Evolutionary conservation across 2,113 vertebrate genomes (phyloP).

Genomic region (Callorhinus ursinus): DNA sequence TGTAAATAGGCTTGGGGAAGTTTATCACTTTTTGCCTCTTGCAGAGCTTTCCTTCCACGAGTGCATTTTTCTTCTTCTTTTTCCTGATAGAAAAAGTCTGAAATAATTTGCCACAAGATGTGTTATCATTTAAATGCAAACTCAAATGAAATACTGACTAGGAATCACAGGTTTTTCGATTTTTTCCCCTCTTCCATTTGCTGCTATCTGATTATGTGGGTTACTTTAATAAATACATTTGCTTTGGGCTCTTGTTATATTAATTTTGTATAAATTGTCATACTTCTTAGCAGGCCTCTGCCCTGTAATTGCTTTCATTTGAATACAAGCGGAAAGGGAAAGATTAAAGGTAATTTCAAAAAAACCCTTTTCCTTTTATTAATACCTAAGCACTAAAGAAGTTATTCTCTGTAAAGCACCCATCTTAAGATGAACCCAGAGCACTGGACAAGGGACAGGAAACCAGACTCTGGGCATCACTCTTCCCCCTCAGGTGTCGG

Average conservation of each 20-base stretch:
- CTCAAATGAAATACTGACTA: conserved; percentile 72
- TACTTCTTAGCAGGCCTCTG: conserved; percentile 54
- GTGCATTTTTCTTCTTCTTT: conserved; percentile 74
- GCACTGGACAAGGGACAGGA: neutral
- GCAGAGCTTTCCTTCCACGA: conserved; percentile 79
- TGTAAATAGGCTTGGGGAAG: conserved; percentile 86
- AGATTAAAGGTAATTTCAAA: conserved; percentile 28
- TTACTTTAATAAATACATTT: conserved; percentile 77
- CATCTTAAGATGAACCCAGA: neutral
- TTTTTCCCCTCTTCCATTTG: conserved; percentile 33
- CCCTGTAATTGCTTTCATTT: conserved; percentile 63
- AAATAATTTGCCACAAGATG: conserved; percentile 78
- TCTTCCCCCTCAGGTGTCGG: neutral
- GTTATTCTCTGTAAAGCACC: neutral
- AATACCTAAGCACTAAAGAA: neutral
- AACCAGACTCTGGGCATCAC: neutral
- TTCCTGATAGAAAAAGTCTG: conserved; percentile 77
- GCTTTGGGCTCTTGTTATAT: conserved; percentile 73
- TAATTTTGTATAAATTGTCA: conserved; percentile 71
- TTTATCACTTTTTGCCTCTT: conserved; percentile 84
- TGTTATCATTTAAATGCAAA: conserved; percentile 82
- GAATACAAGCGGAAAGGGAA: conserved; percentile 41
- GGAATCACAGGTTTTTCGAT: conserved; percentile 78
- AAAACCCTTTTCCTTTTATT: conserved; percentile 21
- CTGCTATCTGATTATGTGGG: conserved; percentile 67